Evolutionary conservation across 2,888 invertebrate species (phyloP), one percentile per base, ranked within the genome.

Genomic region (Chouioia cunea): DNA sequence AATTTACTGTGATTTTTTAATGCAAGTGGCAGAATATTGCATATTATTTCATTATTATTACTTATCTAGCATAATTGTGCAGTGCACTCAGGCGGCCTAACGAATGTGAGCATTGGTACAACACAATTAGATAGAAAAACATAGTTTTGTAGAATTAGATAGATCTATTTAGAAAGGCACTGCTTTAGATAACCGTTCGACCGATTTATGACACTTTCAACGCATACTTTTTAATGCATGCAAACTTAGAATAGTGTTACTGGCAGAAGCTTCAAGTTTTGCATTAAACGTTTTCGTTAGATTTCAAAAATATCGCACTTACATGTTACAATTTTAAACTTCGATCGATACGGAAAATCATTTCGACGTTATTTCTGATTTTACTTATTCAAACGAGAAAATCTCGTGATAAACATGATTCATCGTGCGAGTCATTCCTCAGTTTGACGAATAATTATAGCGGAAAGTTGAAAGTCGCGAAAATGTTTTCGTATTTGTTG

Each of bases 71-170:
- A 76, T 79, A 82, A 81, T 76, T 82, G 67, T 83, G 78, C 78
- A 74, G 78, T 83, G 82, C 82, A 81, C 78, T 76, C 82, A 81
- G 82, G 82, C 77, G 82, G 81, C 80, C 80, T 81, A 80, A 79
- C 81, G 80, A 83, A 82, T 82, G 82, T 83, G 83, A 83, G 82
- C 83, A 83, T 83, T 82, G 76, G 77, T 78, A 80, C 69, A 79
- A 80, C 79, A 79, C 79, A 79, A 76, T 76, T 82, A 82, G 80
- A 77, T 70, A 76, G 58, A 65, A 62, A 64, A 67, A 59, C 48
- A 44, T 82, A 82, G 81, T 8, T 1, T 36, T 36, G 36, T 36
- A 36, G 36, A 36, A 36, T 36, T 36, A 71, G 23, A 71, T 79
- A 78, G 77, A 74, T 14, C 20, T 60, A 65, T 47, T 56, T 16